Base-by-base conservation (phyloP, 2,888 invertebrate species). In the Terebella lapidaria region DNA sequence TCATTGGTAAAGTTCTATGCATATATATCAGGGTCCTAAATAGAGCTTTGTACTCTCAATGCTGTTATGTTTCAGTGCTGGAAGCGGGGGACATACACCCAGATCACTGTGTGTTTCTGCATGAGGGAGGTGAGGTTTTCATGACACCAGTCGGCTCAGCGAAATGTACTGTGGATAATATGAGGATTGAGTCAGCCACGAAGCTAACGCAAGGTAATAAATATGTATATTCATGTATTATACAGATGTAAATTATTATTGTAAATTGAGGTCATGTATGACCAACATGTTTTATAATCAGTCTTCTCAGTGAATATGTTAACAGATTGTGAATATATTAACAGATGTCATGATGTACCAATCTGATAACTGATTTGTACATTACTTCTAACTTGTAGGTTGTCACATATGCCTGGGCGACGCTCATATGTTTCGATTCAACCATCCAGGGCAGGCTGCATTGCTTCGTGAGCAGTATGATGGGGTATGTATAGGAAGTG, bases 31-130 rank as follows among this genome's bases (percentile, higher is more conserved):
- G n/a, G n/a, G n/a, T n/a, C n/a, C n/a, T n/a, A n/a, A n/a, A n/a
- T n/a, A n/a, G n/a, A n/a, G n/a, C n/a, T n/a, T n/a, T n/a, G n/a
- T n/a, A n/a, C n/a, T n/a, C n/a, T n/a, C n/a, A n/a, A n/a, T n/a
- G n/a, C 42, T 35, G 42, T 35, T 42, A 3, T 26, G 15, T 60
- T 61, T 24, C 62, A 75, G 88, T 88, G 64, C 64, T 77, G 20
- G 64, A 67, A 56, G 76, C 76, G 15, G 67, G 70, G 46, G 73
- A 72, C 25, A 71, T 76, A 1, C 72, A 74, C 56, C 60, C 61
- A 5, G 70, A 74, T 45, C 77, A 77, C 58, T 77, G 77, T 64
- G 61, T 68, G 22, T 70, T 77, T 56, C 70, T 70, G 54, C 66
- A 75, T 60, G 45, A 47, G 83, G 66, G 67, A 63, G 63, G 69